Conservation (phyloP, 2,888 invertebrate genomes). For the Harpalus rufipes region DNA sequence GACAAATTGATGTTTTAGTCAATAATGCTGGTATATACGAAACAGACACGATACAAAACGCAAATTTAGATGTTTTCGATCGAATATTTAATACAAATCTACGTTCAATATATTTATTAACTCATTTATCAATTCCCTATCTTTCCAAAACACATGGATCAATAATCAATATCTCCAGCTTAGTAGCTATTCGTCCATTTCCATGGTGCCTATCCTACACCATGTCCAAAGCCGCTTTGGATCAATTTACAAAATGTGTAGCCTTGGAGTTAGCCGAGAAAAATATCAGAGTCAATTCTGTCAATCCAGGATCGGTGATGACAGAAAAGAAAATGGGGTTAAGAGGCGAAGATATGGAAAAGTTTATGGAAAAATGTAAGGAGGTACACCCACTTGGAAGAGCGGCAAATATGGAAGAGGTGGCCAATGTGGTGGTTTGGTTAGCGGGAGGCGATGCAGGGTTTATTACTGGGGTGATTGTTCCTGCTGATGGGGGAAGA, state of each 20-base stretch:
- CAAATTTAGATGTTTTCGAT: conserved; percentile 92
- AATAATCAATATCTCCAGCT: conserved; percentile 97
- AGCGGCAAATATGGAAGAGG: conserved; percentile 81
- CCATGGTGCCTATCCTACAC: conserved; percentile 94
- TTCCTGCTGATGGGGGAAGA: conserved; percentile 45
- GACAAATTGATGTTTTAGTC: conserved; percentile 88
- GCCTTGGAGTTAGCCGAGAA: conserved; percentile 92
- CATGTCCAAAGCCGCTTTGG: conserved; percentile 95
- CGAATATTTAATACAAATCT: conserved; percentile 94
- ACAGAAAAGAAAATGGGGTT: conserved; percentile 85
- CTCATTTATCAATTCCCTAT: conserved; percentile 92
- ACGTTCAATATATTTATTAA: conserved; percentile 88
- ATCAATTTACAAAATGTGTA: conserved; percentile 95
- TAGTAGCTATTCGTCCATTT: conserved; percentile 94
- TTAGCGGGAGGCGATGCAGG: conserved; percentile 83
- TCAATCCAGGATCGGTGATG: conserved; percentile 90
- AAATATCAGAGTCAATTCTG: conserved; percentile 92
- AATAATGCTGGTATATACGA: conserved; percentile 95
- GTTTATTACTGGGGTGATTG: conserved; percentile 85
- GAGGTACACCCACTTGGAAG: conserved; percentile 85
- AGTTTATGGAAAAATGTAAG: conserved; percentile 83
- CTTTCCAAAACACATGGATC: conserved; percentile 90
- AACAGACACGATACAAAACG: conserved; percentile 90
- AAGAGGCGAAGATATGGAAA: conserved; percentile 82
- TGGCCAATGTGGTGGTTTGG: conserved; percentile 84